These are phyloP conservation scores for Epizoanthus stellaris DNA, from an alignment of 92 coral and sea anemone species.

Conservation along the genomic window DNA sequence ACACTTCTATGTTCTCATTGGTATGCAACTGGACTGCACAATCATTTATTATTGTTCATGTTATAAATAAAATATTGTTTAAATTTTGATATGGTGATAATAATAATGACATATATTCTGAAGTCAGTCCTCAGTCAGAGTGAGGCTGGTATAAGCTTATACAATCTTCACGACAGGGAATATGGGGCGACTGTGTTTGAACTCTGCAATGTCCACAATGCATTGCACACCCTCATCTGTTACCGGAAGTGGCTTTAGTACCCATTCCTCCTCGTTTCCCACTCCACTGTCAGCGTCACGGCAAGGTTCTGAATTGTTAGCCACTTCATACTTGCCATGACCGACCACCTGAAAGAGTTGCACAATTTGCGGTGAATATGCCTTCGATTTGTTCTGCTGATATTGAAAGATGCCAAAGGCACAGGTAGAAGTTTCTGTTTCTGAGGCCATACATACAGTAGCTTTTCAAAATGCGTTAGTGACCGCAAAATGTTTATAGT, in stretches of 20 bases:
- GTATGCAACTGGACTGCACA: not conserved
- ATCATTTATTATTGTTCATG: too few relatives aligned
- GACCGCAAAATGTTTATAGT: too few relatives aligned
- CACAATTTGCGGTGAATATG: too few relatives aligned
- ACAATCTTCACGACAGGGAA: conserved; percentile 75
- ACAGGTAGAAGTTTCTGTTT: too few relatives aligned
- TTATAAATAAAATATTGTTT: not conserved
- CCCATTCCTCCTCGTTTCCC: conserved; percentile 76
- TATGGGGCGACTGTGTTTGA: conserved; percentile 76
- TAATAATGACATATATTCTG: not conserved
- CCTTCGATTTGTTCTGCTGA: too few relatives aligned
- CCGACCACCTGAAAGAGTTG: conserved; percentile 70
- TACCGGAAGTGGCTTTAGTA: conserved; percentile 65
- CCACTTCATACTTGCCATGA: conserved; percentile 66
- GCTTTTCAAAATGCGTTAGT: too few relatives aligned
- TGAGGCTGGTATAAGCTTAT: conserved; percentile 16
- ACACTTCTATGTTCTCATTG: not conserved
- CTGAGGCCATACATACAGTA: too few relatives aligned
- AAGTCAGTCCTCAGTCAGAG: not conserved
- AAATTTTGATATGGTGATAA: not conserved
- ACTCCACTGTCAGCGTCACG: conserved; percentile 74
- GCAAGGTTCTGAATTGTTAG: conserved; percentile 22
- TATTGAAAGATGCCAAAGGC: too few relatives aligned
- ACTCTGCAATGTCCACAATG: conserved; percentile 72
- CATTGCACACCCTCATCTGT: conserved; percentile 51